Conservation (phyloP, 2,113 vertebrate genomes). For the Hemiprocne comata region DNA sequence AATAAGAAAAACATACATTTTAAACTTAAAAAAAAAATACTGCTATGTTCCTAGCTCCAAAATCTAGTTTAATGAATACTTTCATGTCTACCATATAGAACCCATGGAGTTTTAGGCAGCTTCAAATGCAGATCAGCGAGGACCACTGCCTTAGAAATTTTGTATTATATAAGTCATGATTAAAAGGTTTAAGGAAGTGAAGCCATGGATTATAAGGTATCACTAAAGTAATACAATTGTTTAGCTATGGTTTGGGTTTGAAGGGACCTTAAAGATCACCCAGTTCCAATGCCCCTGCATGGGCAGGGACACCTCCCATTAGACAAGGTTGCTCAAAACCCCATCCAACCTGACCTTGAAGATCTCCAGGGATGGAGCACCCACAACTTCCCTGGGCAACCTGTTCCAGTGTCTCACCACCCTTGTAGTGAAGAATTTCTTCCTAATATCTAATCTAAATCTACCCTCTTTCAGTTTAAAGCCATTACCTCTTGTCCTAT, state of each 20-base stretch:
- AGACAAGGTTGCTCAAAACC: no score
- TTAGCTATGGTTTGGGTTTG: not conserved
- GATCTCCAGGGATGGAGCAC: no score
- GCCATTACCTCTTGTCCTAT: no score
- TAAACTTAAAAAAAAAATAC: not conserved
- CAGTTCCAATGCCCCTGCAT: no score
- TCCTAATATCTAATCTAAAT: no score
- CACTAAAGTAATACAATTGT: not conserved
- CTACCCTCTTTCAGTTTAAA: no score
- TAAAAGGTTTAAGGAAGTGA: not conserved
- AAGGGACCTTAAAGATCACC: no score
- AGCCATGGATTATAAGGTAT: not conserved
- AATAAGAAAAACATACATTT: not conserved
- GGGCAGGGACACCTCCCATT: no score
- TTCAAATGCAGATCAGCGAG: not conserved
- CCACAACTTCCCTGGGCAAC: no score
- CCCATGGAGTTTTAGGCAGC: not conserved
- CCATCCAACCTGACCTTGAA: no score
- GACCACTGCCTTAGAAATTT: not conserved
- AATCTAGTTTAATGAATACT: not conserved
- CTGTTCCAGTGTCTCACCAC: no score
- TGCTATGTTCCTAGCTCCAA: not conserved
- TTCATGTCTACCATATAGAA: accelerated
- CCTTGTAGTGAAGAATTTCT: no score
- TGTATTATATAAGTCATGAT: not conserved